Conservation (phyloP, 2,797 vertebrate genomes). For the Poeciliopsis gracilis region DNA sequence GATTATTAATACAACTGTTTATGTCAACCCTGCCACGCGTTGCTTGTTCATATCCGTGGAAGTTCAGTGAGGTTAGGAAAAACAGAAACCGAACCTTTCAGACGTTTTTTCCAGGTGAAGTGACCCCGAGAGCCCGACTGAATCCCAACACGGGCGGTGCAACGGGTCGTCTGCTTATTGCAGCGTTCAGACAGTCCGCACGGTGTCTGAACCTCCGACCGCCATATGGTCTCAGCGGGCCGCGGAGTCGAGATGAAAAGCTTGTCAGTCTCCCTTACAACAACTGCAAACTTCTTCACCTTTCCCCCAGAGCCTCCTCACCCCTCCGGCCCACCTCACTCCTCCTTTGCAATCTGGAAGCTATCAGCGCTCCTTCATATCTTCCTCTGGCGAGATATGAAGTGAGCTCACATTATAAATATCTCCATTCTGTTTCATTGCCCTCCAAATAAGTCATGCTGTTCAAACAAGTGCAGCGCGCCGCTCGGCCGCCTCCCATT, state of each 20-base stretch:
- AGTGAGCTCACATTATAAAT: constrained; percentile 76
- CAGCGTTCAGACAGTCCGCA: background rate
- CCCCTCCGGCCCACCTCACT: no score
- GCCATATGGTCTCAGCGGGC: background rate
- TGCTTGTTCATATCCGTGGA: no score
- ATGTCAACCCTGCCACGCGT: no score
- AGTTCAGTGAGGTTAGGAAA: background rate
- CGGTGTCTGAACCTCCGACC: constrained; percentile 48
- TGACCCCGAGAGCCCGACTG: constrained; percentile 8
- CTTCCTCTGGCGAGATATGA: constrained; percentile 60
- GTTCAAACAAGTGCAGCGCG: constrained; percentile 75
- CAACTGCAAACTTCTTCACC: constrained; percentile 44
- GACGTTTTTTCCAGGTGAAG: background rate
- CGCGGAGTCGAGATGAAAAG: constrained; percentile 45
- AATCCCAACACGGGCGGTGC: background rate
- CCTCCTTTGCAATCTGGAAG: constrained; percentile 68
- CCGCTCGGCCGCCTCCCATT: constrained; percentile 65
- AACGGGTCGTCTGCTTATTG: constrained; percentile 32
- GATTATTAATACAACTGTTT: no score
- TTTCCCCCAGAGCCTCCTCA: constrained; percentile 18
- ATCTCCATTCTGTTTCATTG: constrained; percentile 74
- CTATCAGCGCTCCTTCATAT: constrained; percentile 61
- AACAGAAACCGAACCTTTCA: background rate
- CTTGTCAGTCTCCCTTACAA: constrained; percentile 32
- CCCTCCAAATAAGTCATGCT: constrained; percentile 77